Base-by-base conservation (phyloP, 2,888 invertebrate genomes). In the Gerris lacustris region DNA sequence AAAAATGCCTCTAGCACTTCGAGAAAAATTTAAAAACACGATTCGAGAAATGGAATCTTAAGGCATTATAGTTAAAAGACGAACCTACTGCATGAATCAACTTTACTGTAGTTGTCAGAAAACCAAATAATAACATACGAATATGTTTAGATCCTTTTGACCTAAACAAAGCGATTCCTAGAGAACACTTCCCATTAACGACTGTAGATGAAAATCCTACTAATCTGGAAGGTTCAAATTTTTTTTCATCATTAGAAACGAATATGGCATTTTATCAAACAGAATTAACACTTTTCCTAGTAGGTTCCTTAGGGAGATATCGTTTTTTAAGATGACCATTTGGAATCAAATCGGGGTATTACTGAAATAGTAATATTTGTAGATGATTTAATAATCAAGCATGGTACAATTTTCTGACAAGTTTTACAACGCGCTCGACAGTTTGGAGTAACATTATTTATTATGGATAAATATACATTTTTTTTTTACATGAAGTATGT, bases 81-180 rank as follows among this genome's bases (percentile, higher is more conserved):
- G 45, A 67, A 45, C 18, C 67, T 45, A 47, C 18, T 5, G 44
- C 11, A 18, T 67, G 9, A 9, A 5, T 47, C 11, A 66, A 66
- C 43, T 66, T 43, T 15, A 66, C 43, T 15, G 66, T 18, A 31
- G 43, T 66, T 31, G 67, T 67, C 11, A 44, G 67, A 17, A 67
- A 67, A 67, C 67, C 67, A 45, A 45, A 67, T 67, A 45, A 45
- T 17, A 45, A n/a, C 7, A 45, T 67, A 47, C n/a, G 67, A 18
- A 67, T 67, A 45, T 67, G 67, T 45, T 45, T 67, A 18, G 67
- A 67, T 5, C 67, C 67, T 4, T 67, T 18, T 18, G 67, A 67
- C 45, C 45, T 67, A 67, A 67, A 67, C 45, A 47, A 47, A 47
- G 47, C 47, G 6, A 47, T 47, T 7, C 6, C 11, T 6, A 45